Evolutionary conservation across 2,797 vertebrate species (phyloP).

Genomic region (Choloepus didactylus): DNA sequence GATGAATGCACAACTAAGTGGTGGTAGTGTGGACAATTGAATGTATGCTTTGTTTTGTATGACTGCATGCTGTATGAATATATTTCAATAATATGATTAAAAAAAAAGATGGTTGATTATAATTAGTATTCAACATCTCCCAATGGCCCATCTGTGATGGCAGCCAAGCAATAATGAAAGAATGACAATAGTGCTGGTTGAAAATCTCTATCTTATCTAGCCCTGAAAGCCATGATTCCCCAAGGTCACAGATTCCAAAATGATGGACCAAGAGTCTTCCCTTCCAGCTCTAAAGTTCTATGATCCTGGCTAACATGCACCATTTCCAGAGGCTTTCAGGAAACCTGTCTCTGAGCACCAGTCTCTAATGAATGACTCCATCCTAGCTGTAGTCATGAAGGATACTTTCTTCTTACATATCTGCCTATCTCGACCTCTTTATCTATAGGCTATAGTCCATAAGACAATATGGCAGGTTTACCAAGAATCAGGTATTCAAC

Average conservation of each 20-base stretch:
- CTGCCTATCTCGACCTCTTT: background rate
- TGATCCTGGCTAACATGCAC: no score
- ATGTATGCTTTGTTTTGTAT: no score
- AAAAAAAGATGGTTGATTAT: background rate
- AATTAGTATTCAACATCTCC: background rate
- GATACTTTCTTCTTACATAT: background rate
- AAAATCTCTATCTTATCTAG: background rate
- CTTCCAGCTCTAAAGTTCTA: background rate
- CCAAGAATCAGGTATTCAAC: background rate
- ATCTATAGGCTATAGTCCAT: background rate
- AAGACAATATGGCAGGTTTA: background rate
- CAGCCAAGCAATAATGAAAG: background rate
- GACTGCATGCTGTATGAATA: no score
- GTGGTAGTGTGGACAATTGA: no score
- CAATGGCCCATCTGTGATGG: background rate
- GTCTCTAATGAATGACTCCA: no score
- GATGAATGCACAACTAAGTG: no score
- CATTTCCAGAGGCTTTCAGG: background rate
- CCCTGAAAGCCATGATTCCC: background rate
- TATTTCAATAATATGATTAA: no score
- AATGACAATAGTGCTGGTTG: background rate
- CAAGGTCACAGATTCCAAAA: background rate
- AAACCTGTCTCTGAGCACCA: no score
- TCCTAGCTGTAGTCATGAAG: background rate
- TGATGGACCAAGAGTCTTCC: background rate